A percentile compares a stretch with the other conserved stretches of the same genome.
Evolutionary conservation across 2,797 vertebrate genomes (phyloP).

Genomic region (Anomalospiza imberbis): DNA sequence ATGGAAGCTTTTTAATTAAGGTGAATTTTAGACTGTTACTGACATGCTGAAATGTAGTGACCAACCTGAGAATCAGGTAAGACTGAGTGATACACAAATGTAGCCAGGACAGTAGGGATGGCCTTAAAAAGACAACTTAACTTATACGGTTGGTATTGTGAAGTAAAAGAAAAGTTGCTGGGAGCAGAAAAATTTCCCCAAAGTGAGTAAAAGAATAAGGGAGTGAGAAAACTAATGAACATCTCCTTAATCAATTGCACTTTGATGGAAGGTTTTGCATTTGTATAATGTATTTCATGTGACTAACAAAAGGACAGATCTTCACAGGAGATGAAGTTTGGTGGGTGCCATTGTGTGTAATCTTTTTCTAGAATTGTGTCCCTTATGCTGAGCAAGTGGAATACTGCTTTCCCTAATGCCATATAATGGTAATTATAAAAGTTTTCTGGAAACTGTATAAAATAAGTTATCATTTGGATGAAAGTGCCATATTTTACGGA

Average conservation of each 20-base stretch:
- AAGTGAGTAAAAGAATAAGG: background rate
- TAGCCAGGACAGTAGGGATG: background rate
- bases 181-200: background rate
- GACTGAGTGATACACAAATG: background rate
- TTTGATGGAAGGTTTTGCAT: background rate
- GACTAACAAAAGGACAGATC: background rate
- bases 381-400: background rate
- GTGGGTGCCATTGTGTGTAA: background rate
- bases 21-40: background rate
- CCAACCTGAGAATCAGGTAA: background rate
- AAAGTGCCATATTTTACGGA: conserved; percentile 52
- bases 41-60: background rate
- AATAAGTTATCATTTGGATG: conserved; percentile 23
- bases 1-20: background rate
- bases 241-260: background rate
- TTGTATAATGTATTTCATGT: background rate
- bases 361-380: background rate
- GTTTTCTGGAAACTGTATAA: conserved; percentile 39
- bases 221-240: background rate
- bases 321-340: background rate
- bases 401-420: background rate
- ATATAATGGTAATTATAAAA: background rate
- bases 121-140: background rate
- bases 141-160: background rate
- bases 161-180: background rate